Base-by-base conservation (phyloP, 2,113 vertebrate genomes). In the Perccottus glenii region DNA sequence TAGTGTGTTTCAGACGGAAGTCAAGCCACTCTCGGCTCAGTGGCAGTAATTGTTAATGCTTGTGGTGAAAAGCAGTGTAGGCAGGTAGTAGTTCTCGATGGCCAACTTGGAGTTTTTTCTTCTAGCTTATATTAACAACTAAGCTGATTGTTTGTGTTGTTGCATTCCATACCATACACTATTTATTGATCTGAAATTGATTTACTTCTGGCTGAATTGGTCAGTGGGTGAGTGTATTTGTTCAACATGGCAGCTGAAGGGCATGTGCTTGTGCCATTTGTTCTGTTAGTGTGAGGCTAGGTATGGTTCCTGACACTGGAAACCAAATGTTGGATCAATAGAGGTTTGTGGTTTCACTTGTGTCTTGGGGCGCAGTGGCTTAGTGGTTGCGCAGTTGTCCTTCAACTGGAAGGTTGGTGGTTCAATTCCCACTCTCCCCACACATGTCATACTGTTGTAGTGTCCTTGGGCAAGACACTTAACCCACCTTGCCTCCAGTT, bases 91-190 rank as follows among this genome's bases (percentile, higher is more conserved):
- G 1, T 51, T 62, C 52, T 67, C 57, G 46, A 19, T 69, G 53
- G 51, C 60, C 47, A 43, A 48, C 73, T 58, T 74, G 61, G 43
- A 60, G 15, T 15, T 35, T 60, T 27, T 6, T 52, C 7, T 38
- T 67, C 80, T 64, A 66, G 33, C 76, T 77, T 74, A 78, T 56
- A 49, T 43, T 44, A 56, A 71, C 75, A 79, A 66, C 60, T 59
- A 50, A 62, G 57, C 61, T 67, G 58, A 65, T 65, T 78, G 56
- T 65, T 70, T 79, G 64, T 27, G n/a, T n/a, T n/a, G n/a, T n/a
- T n/a, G n/a, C n/a, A n/a, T n/a, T n/a, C n/a, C n/a, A 43, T 53
- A 58, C 33, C 40, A 7, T 75, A 62, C 63, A 60, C 38, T 53
- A 63, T 49, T 1, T 52, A 80, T 83, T 65, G 65, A 84, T 62